Evolutionary conservation across 2,888 invertebrate genomes (phyloP), one percentile per base, ranked within the genome.

Genomic region (Thereva nobilitata): DNA sequence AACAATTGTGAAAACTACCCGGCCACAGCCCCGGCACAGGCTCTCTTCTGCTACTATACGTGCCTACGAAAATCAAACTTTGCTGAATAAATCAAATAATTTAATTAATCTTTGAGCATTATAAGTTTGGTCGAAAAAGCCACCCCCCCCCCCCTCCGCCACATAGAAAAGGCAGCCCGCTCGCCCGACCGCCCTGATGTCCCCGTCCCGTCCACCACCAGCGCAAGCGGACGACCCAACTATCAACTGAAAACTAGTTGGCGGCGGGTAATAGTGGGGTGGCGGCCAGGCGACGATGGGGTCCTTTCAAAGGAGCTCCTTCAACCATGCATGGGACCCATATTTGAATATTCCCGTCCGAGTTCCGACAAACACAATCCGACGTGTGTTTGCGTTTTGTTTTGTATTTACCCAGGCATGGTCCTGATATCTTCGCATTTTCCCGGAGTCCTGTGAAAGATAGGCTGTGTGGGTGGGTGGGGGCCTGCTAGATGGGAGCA

Each of bases 61-160:
- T 61, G 61, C 61, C 50, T 40, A 40, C 61, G 49, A 59, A 54
- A 68, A 68, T 68, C 68, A 68, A 68, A 67, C 68, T 67, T 23
- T 67, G 67, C 66, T 64, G 67, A 68, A 68, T 67, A 68, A 69
- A 69, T 69, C 67, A 69, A 69, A 69, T 67, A 69, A 68, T 67
- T 68, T 67, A 66, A 69, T 69, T 69, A 69, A 67, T 68, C 66
- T 64, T 68, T 47, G 47, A 56, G 66, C 66, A 68, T 68, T 68
- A 63, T 56, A 57, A 45, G 41, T 41, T 63, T 42, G 50, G 40
- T 50, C 52, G 35, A 59, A 34, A 10, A 23, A 38, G 23, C 9
- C 12, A 42, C 56, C 35, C 9, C 37, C 47, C 45, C 12, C 10
- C 38, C n/a, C n/a, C n/a, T n/a, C n/a, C n/a, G n/a, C n/a, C n/a